phyloP scores from a whole-genome alignment of 2,888 invertebrate genomes.

The Drosophila phalerata region DNA sequence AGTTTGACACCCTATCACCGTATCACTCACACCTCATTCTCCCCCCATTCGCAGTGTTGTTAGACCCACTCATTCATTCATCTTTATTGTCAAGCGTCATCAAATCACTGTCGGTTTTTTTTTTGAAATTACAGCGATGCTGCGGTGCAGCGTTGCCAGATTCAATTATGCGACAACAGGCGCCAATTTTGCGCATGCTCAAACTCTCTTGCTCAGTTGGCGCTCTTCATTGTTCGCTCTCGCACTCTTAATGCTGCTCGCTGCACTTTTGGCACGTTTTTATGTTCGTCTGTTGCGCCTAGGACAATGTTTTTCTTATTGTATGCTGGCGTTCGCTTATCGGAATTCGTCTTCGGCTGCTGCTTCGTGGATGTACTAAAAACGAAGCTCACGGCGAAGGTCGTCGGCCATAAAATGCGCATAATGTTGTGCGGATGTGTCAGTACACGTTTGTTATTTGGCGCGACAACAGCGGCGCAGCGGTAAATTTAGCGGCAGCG shows the following conservation, averaged over 20 bases:
- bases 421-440: conserved; percentile 80
- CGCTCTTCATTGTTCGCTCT: conserved; percentile 17
- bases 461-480: conserved; percentile 68
- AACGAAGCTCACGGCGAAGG: conserved; percentile 67
- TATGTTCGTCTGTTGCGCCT: conserved; percentile 76
- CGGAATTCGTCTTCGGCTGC: conserved; percentile 9
- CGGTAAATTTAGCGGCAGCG: conserved; percentile 13
- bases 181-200: conserved; percentile 52
- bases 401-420: conserved; percentile 84
- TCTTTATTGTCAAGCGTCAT: conserved; percentile 71
- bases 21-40: background rate
- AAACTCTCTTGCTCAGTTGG: conserved; percentile 37
- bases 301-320: conserved; percentile 83
- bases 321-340: conserved; percentile 52
- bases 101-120: conserved; percentile 70
- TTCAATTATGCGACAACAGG: conserved; percentile 17
- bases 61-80: conserved; percentile 57
- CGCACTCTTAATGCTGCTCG: conserved; percentile 26
- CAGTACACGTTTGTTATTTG: conserved; percentile 84
- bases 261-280: conserved; percentile 54
- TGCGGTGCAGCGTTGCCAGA: conserved; percentile 65
- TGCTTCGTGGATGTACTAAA: conserved; percentile 73
- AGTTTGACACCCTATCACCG: conserved; percentile 4
- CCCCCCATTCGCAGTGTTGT: background rate
- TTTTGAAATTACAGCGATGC: conserved; percentile 37